Conservation (phyloP, 1,140 invertebrate genomes). For the Ips typographus region DNA sequence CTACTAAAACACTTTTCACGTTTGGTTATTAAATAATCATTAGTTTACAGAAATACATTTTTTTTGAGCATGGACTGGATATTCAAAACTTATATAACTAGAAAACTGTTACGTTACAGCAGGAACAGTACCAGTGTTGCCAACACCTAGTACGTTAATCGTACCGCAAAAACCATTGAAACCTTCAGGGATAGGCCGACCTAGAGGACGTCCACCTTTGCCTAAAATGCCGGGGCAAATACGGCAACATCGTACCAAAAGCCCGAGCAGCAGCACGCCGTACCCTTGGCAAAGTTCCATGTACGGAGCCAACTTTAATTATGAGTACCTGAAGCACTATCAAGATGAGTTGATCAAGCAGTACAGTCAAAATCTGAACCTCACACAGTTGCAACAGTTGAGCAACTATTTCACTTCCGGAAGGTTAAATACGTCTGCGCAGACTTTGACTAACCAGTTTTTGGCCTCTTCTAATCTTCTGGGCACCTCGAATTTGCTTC, state of each 20-base stretch:
- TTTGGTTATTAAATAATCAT: not conserved
- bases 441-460: conserved; percentile 35
- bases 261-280: conserved; percentile 28
- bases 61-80: not conserved
- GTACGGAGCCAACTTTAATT: conserved; percentile 30
- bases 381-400: conserved; percentile 40
- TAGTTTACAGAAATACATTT: no score
- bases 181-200: conserved; percentile 44
- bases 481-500: conserved; percentile 3
- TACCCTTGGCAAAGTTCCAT: conserved; percentile 41
- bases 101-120: not conserved
- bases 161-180: conserved; percentile 36
- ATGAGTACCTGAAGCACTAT: conserved; percentile 48
- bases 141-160: conserved; percentile 39
- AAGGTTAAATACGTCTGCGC: conserved; percentile 37
- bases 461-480: conserved; percentile 25
- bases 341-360: conserved; percentile 49
- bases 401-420: conserved; percentile 39
- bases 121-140: conserved; percentile 39
- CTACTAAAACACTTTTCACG: no score
- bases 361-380: conserved; percentile 46
- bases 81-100: conserved; percentile 1
- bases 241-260: conserved; percentile 38
- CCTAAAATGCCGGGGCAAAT: conserved; percentile 43
- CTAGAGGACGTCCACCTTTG: conserved; percentile 48